Evolutionary conservation across 2,113 vertebrate genomes (phyloP).

Genomic region (Rattus rattus): DNA sequence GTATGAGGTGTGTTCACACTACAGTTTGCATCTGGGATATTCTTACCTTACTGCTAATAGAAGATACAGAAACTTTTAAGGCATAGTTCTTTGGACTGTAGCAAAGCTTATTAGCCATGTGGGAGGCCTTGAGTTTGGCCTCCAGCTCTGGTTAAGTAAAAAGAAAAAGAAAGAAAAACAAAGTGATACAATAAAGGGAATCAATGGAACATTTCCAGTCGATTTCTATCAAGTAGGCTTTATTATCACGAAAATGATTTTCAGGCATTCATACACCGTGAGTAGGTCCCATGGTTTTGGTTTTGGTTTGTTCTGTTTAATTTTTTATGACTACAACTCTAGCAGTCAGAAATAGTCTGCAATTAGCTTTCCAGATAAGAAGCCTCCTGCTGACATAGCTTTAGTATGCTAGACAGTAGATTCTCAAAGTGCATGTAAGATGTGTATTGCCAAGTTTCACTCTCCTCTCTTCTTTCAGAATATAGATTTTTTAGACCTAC

Average conservation of each 20-base stretch:
- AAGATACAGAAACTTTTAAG: neutral
- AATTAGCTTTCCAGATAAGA: neutral
- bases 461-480: neutral
- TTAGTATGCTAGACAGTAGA: neutral
- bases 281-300: neutral
- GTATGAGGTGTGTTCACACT: neutral
- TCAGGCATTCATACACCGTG: neutral
- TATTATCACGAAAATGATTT: neutral
- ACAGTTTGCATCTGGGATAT: neutral
- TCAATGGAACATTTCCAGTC: neutral
- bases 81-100: neutral
- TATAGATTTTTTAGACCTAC: neutral
- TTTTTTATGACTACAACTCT: neutral
- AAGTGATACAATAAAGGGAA: neutral
- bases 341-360: neutral
- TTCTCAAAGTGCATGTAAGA: neutral
- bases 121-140: neutral
- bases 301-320: too few species aligned
- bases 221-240: neutral
- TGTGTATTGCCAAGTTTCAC: neutral
- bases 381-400: neutral
- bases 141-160: neutral
- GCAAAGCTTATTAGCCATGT: neutral
- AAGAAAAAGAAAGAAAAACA: neutral
- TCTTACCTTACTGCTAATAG: neutral